These are phyloP conservation scores for Nyctibius grandis DNA, from an alignment of 2,797 vertebrate genomes.

Conservation along the genomic window DNA sequence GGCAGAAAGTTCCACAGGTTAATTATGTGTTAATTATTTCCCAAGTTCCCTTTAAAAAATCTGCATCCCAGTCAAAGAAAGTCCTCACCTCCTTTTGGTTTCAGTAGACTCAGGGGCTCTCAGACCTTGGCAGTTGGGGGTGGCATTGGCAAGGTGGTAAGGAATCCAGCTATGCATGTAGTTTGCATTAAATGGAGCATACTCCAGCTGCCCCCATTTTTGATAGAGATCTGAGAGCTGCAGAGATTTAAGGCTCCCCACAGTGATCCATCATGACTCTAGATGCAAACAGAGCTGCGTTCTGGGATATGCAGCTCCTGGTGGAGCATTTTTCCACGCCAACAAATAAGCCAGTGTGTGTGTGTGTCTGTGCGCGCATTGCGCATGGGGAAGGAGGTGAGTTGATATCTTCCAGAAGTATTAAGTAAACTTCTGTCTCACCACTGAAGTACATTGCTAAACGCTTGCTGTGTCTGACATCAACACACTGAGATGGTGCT, in stretches of 20 bases:
- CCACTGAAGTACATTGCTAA: not conserved
- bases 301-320: slow-evolving; percentile 26
- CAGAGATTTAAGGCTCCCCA: slow-evolving; percentile 30
- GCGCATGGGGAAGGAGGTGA: not conserved
- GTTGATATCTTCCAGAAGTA: not conserved
- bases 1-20: slow-evolving; percentile 61
- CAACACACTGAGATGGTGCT: not conserved
- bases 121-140: slow-evolving; percentile 26
- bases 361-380: fast-evolving
- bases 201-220: slow-evolving; percentile 11
- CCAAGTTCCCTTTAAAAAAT: slow-evolving; percentile 56
- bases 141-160: slow-evolving; percentile 59
- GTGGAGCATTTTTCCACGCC: not conserved
- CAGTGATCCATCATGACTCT: slow-evolving; percentile 33
- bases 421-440: not conserved
- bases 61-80: slow-evolving; percentile 48
- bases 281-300: not conserved
- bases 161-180: not conserved
- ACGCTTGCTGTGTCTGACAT: not conserved
- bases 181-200: slow-evolving; percentile 40
- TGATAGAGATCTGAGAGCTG: slow-evolving; percentile 30
- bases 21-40: slow-evolving; percentile 70
- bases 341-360: slow-evolving; percentile 20
- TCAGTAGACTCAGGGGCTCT: slow-evolving; percentile 41
- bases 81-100: slow-evolving; percentile 32